These are phyloP conservation scores for Aurelia aurita DNA, from an alignment of 30 jellyfish, hydroid and myxozoan species.

Conservation along the genomic window DNA sequence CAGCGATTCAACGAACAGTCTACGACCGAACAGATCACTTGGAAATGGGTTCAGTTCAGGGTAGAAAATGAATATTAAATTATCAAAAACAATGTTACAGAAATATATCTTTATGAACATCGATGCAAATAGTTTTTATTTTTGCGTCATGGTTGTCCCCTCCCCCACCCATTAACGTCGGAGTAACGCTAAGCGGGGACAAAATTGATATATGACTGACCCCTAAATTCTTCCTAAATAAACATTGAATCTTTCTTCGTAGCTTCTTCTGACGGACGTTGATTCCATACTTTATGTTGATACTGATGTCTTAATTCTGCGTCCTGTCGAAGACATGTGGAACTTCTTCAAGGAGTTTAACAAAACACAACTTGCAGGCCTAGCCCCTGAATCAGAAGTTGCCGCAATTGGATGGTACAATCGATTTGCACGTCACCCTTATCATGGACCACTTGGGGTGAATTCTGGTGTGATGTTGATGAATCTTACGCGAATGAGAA, in stretches of 20 bases:
- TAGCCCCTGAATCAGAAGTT: slow-evolving; percentile 89
- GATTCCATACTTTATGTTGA: slow-evolving; percentile 92
- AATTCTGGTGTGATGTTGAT: slow-evolving; percentile 94
- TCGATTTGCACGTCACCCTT: slow-evolving; percentile 80
- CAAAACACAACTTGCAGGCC: slow-evolving; percentile 76
- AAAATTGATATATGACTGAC: no score
- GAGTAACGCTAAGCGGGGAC: no score
- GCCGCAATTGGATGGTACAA: slow-evolving; percentile 87
- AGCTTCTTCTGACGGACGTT: slow-evolving; percentile 60
- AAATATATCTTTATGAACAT: no score
- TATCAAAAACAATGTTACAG: no score
- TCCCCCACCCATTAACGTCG: no score
- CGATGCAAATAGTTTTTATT: no score
- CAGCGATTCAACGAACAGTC: no score
- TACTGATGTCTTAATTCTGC: slow-evolving; percentile 84
- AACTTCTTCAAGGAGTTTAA: slow-evolving; percentile 51
- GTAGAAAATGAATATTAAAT: no score
- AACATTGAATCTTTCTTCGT: not conserved
- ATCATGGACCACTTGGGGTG: slow-evolving; percentile 76
- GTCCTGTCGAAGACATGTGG: slow-evolving; percentile 94
- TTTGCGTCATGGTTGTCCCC: no score
- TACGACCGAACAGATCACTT: no score
- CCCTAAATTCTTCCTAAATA: no score
- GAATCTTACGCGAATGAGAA: slow-evolving; percentile 93
- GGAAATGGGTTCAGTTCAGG: no score